A percentile compares a stretch with the other conserved stretches of the same genome.
Evolutionary conservation across 2,888 invertebrate genomes (phyloP).

Genomic region (Zelleria hepariella): DNA sequence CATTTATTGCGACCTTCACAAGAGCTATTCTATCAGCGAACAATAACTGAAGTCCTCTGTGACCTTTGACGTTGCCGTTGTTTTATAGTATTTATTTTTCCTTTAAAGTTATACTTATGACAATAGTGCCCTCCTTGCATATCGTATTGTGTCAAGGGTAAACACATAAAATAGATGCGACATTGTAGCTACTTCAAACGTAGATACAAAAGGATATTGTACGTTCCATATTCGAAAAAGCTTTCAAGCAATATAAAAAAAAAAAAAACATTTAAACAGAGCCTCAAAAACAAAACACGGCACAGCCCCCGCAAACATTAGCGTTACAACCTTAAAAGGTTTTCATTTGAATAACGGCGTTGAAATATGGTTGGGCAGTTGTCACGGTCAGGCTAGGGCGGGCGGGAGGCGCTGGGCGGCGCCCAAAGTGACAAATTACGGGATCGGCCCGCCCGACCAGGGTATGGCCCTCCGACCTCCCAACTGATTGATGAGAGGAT

Average conservation of each 20-base stretch:
- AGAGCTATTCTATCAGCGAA: not conserved
- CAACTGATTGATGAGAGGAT: constrained; percentile 18
- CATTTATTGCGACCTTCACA: not conserved
- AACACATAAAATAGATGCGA: not conserved
- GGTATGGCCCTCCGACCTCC: constrained; percentile 24
- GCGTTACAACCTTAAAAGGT: not conserved
- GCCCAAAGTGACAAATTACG: constrained; percentile 34
- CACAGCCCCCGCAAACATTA: not conserved
- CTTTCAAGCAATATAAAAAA: no score
- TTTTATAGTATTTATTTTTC: not conserved
- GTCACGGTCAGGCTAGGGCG: constrained; percentile 8
- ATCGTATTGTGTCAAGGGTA: not conserved
- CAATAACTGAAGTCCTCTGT: not conserved
- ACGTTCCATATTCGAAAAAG: not conserved
- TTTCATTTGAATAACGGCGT: constrained; percentile 2
- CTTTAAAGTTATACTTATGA: not conserved
- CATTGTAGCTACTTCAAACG: not conserved
- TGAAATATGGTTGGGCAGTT: constrained; percentile 4
- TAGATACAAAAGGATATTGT: not conserved
- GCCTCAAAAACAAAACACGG: not conserved
- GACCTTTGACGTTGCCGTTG: not conserved
- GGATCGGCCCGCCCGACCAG: constrained; percentile 7
- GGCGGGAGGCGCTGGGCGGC: constrained; percentile 26
- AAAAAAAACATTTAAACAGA: not conserved
- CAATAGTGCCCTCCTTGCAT: not conserved